Evolutionary conservation across 2,113 vertebrate genomes (phyloP), one percentile per base, ranked within the genome.

Genomic region (Poicephalus meyeri): DNA sequence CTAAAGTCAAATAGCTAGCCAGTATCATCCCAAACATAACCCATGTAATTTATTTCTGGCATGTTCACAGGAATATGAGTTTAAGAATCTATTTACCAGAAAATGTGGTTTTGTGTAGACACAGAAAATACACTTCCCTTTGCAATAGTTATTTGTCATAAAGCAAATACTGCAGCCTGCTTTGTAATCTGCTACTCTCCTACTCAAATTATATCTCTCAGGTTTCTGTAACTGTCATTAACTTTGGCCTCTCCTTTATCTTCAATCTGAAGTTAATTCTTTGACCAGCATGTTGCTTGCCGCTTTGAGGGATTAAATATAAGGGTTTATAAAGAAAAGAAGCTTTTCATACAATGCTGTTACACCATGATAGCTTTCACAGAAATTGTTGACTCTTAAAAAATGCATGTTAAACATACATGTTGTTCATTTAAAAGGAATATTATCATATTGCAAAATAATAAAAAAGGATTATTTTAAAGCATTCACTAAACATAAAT

Each of bases 181-280:
- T 98, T 88, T 80, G 63, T 84, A 97, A 98, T 92, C 72, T 96
- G 91, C 89, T 94, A 94, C 58, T 71, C 86, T 96, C 65, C 89
- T 95, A 70, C 72, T 96, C 83, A 95, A 97, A 97, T 95, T 95
- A 88, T 80, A 95, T 97, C 96, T 97, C 97, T 72, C 93, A 85
- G 88, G 86, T 97, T 97, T 96, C 91, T 95, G 74, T 93, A 96
- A 92, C 94, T 97, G 94, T 98, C 94, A 98, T 98, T 98, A 98
- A 98, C 95, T 98, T 97, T 96, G 97, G 78, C 91, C 91, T 96
- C 92, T 88, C 97, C 93, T 95, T 98, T 97, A 98, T 98, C 98
- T 98, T 96, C 97, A 97, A 98, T 98, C 98, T 98, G 95, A 98
- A 98, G 97, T 98, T 98, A 98, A 98, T 98, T 98, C 98, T 97